Base-by-base conservation (phyloP, 2,113 vertebrate species). In the Anhinga anhinga region DNA sequence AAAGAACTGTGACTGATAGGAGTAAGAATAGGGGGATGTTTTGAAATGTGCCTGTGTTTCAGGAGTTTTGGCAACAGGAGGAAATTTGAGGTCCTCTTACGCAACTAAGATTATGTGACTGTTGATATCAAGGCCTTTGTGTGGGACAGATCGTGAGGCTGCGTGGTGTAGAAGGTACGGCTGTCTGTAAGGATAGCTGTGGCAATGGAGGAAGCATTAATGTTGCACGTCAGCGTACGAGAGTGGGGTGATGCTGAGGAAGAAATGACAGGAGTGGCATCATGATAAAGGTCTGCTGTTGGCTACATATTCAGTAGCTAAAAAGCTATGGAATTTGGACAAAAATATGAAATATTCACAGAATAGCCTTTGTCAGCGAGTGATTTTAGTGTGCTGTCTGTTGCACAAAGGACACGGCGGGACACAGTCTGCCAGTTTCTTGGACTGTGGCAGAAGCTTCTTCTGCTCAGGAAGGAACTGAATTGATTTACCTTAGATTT, bases 151-250 rank as follows among this genome's bases (percentile, higher is more conserved):
- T 2, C n/a, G 13, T 34, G 22, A 34, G 72, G 6, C 47, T 45
- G 67, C 19, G 10, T 0, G 2, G 61, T 19, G 50, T 25, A 44
- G 66, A 61, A 58, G 59, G 65, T 22, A 17, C 0, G 1, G 56
- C 69, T 81, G 12, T 21, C 50, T 62, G 29, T 5, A 30, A 38
- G 63, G 59, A 30, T 18, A 47, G 52, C 56, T 50, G 59, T 47
- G 69, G 45, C 49, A 55, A 16, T 2, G 1, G 32, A 30, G 61
- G 10, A 27, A 5, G 25, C 3, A 12, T 11, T 16, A 1, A 4
- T 26, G n/a, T 18, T 16, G 70, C 22, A 1, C 0, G 9, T 10
- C 7, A 16, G 9, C 0, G 0, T 2, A 2, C 2, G 13, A 36
- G 66, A 82, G 72, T 3, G 12, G 1, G 2, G 42, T 4, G 58